Evolutionary conservation across 2,797 vertebrate genomes (phyloP).

Genomic region (Gallinago solitaria): DNA sequence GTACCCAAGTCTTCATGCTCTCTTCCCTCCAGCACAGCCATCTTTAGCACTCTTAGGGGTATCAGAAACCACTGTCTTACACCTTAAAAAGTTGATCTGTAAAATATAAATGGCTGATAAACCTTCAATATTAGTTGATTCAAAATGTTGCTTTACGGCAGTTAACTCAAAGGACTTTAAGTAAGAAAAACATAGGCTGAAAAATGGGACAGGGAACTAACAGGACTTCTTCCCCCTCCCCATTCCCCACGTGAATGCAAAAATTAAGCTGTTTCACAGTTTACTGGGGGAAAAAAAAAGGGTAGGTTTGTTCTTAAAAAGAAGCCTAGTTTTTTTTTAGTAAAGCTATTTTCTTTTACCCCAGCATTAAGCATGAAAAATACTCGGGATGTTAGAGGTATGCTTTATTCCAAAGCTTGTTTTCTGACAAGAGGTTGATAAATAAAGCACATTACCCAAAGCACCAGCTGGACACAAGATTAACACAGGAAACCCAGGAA

Average conservation of each 20-base stretch:
- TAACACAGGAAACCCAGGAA: background rate
- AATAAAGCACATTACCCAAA: background rate
- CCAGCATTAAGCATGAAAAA: background rate
- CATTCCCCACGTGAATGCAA: background rate
- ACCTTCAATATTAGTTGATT: background rate
- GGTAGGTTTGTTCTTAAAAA: too few relatives aligned
- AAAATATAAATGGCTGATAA: background rate
- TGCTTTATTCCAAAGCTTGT: background rate
- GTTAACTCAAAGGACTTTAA: background rate
- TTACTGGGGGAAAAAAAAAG: background rate
- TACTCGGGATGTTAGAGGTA: background rate
- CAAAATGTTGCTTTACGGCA: background rate
- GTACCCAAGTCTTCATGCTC: background rate
- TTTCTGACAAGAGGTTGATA: background rate
- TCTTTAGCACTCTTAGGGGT: background rate
- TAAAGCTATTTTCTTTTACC: background rate
- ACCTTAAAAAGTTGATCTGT: background rate
- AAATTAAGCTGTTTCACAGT: background rate
- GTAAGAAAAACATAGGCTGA: background rate
- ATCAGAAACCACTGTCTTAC: background rate
- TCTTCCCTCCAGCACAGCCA: background rate
- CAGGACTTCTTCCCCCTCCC: accelerated
- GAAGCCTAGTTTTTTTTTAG: background rate
- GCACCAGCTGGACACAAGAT: background rate
- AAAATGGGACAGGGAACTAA: background rate